Base-by-base conservation (phyloP, 2,113 vertebrate species). In the Perca flavescens region DNA sequence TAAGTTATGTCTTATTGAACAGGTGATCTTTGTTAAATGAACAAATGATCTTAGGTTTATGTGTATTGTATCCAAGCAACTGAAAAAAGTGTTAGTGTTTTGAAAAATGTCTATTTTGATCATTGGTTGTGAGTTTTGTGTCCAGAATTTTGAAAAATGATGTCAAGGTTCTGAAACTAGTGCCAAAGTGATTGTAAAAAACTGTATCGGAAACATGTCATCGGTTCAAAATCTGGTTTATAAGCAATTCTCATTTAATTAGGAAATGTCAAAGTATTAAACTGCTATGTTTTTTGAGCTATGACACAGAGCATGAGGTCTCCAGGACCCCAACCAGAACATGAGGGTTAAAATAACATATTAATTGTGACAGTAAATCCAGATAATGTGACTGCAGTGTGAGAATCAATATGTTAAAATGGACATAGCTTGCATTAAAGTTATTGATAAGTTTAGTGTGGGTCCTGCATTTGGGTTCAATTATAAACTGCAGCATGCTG, bases 271-370 rank as follows among this genome's bases (percentile, higher is more conserved):
- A 70, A 56, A 49, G 14, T 56, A 28, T 69, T 36, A 36, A 63
- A 19, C 49, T 69, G 34, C 14, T 67, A 25, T 21, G 17, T 56
- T 53, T 47, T 57, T 57, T 64, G 7, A 63, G 50, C 9, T 34
- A 14, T 34, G 50, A n/a, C 57, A 61, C 19, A 34, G 4, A 4
- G 11, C 21, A 12, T 1, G 2, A 9, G 71, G 25, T 61, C 9
- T 53, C 34, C 19, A 3, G 49, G 1, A 56, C 25, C 28, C 28
- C 10, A 28, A 66, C 54, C 53, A 31, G 19, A 46, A 31, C n/a
- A 56, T 73, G 17, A 19, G 4, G 21, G 19, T 47, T 74, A 52
- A 74, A 72, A 73, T 65, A 47, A 52, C 8, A 56, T 6, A 22
- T 49, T 58, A 0, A 68, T 7, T 60, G 21, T 43, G 11, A 40